Evolutionary conservation across 2,797 vertebrate species (phyloP), one percentile per base, ranked within the genome.

Genomic region (Triplophysa bombifrons): DNA sequence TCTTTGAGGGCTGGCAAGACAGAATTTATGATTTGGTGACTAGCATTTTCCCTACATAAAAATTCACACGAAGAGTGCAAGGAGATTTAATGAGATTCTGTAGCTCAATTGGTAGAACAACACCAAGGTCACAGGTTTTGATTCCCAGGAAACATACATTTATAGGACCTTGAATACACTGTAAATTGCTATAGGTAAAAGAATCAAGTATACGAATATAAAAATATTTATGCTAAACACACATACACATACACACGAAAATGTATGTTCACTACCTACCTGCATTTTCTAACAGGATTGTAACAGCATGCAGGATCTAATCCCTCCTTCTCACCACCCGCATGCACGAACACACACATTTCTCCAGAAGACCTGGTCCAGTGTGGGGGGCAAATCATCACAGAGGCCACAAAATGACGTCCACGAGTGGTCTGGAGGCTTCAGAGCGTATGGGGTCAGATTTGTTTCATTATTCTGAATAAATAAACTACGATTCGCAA

Each of bases 391-490:
- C 2, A 22, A 67, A 72, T 64, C 76, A 69, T 70, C 74, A 69
- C 71, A 75, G 19, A 69, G 61, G 73, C 44, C 80, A 74, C 85
- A 80, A 66, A 80, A 79, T 86, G 85, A 86, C 83, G 82, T 81
- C 76, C 78, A 78, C 63, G 4, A 83, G 82, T 65, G 81, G 64
- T 66, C 69, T 82, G 50, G 73, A 60, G 65, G 72, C 60, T 66
- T 66, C 22, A 22, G n/a, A n/a, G n/a, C n/a, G n/a, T n/a, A n/a
- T n/a, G n/a, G n/a, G n/a, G n/a, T n/a, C n/a, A n/a, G n/a, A n/a
- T n/a, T n/a, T n/a, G n/a, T n/a, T n/a, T n/a, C n/a, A n/a, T n/a
- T n/a, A n/a, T n/a, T n/a, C n/a, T n/a, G n/a, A n/a, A n/a, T n/a
- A n/a, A n/a, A n/a, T n/a, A n/a, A n/a, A n/a, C n/a, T n/a, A n/a